Evolutionary conservation across 2,797 vertebrate genomes (phyloP).

Genomic region (Bovichtus diacanthus): DNA sequence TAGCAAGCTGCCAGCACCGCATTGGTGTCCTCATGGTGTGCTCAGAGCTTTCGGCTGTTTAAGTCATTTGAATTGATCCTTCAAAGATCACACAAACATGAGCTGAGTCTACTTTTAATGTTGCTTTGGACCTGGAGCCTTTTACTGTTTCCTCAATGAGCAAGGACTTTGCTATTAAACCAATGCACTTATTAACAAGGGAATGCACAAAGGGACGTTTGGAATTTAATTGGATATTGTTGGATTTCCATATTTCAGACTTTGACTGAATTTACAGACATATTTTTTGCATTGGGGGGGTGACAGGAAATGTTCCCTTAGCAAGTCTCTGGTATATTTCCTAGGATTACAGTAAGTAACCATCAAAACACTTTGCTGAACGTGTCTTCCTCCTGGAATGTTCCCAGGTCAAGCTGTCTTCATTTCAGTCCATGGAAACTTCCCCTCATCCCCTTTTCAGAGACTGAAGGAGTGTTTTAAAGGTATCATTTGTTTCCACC

Average conservation of each 20-base stretch:
- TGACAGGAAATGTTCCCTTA: slow-evolving; percentile 12
- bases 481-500: slow-evolving; percentile 52
- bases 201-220: too few species aligned
- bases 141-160: not conserved
- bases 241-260: not conserved
- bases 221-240: not conserved
- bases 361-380: not conserved
- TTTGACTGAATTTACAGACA: not conserved
- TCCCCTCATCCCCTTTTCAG: slow-evolving; percentile 5
- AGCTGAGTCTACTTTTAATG: not conserved
- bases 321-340: not conserved
- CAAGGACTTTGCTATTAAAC: not conserved
- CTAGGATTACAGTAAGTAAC: not conserved
- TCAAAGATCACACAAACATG: not conserved
- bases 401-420: slow-evolving; percentile 8
- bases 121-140: not conserved
- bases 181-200: not conserved
- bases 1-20: fast-evolving
- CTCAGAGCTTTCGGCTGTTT: not conserved
- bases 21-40: not conserved
- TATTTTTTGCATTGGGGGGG: not conserved
- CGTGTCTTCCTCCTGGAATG: slow-evolving; percentile 1
- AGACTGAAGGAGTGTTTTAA: slow-evolving; percentile 10
- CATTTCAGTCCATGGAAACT: slow-evolving; percentile 27
- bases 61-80: not conserved